Evolutionary conservation across 2,888 invertebrate genomes (phyloP).

Genomic region (Argyresthia albistria): DNA sequence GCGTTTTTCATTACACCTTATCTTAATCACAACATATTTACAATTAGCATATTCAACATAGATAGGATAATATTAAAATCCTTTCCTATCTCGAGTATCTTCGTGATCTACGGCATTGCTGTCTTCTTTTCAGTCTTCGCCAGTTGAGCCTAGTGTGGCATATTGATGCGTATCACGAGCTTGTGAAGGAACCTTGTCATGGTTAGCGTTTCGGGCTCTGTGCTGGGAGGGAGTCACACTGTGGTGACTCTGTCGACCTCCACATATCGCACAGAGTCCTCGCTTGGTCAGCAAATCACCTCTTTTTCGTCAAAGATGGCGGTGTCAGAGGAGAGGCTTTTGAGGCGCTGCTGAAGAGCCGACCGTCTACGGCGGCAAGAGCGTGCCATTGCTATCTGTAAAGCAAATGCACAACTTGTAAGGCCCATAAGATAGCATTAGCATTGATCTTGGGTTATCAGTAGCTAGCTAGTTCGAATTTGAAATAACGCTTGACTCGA

Average conservation of each 20-base stretch:
- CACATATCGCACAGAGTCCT: conserved; percentile 94
- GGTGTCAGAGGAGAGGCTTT: conserved; percentile 86
- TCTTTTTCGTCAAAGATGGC: conserved; percentile 89
- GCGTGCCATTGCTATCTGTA: conserved; percentile 55
- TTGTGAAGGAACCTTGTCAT: neutral
- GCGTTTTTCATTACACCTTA: conserved; percentile 19
- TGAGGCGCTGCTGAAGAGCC: conserved; percentile 84
- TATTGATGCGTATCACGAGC: neutral
- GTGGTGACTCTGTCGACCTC: conserved; percentile 93
- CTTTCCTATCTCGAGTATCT: neutral
- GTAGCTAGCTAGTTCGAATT: too few species aligned
- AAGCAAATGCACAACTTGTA: neutral
- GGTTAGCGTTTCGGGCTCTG: conserved; percentile 36
- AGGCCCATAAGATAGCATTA: too few species aligned
- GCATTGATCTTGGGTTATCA: too few species aligned
- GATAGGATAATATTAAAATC: neutral
- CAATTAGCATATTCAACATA: neutral
- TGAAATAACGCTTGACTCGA: too few species aligned
- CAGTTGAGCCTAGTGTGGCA: neutral
- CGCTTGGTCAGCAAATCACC: conserved; percentile 96
- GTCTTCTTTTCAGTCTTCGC: conserved; percentile 2
- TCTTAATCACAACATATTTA: conserved; percentile 25
- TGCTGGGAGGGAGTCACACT: conserved; percentile 78
- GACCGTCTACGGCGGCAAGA: conserved; percentile 80
- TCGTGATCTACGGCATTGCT: neutral